Base-by-base conservation (phyloP, 53 echinoderm and acorn worm species). In the Henricia sp. region DNA sequence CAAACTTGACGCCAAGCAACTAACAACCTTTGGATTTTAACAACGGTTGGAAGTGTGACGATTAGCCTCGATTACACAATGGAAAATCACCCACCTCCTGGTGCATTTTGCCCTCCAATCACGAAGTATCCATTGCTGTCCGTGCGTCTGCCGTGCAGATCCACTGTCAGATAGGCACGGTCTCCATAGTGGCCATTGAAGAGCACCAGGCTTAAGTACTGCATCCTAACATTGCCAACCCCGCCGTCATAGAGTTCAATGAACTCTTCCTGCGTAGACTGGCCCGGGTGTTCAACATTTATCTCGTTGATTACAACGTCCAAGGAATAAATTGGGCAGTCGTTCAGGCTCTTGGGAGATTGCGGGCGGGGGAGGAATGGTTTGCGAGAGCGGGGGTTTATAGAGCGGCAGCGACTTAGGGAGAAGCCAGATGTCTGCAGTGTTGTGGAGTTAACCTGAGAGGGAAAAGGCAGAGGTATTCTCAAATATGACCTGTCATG, bases 231-330 rank as follows among this genome's bases (percentile, higher is more conserved):
- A 35, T 89, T 89, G 1, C 92, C 92, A 25, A 65, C 76, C 0
- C 99, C 99, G n/a, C 92, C 89, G 69, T 92, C 94, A 40, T 89
- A 92, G 12, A 99, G 91, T 55, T 99, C 99, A 51, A 99, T 91
- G 73, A 92, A 99, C 77, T 99, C 99, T 12, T 82, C 30, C 62
- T 89, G 43, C 2, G 40, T 21, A 23, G 86, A 57, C 21, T 84
- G 72, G n/a, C 83, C 84, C 0, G 76, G 84, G n/a, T 88, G 85
- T 66, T 90, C 89, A 1, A 92, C 91, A 37, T 91, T 99, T 52
- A 99, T 70, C 74, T 99, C 99, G 55, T 86, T 99, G 57, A 99
- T 94, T 64, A 91, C 26, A 35, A 99, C 59, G 50, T 99, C 99
- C 12, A 54, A 84, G 50, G 88, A 68, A 48, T 86, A 92, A 5